These are phyloP conservation scores for Saguinus oedipus DNA, from an alignment of 2,797 vertebrate species.

Conservation along the genomic window DNA sequence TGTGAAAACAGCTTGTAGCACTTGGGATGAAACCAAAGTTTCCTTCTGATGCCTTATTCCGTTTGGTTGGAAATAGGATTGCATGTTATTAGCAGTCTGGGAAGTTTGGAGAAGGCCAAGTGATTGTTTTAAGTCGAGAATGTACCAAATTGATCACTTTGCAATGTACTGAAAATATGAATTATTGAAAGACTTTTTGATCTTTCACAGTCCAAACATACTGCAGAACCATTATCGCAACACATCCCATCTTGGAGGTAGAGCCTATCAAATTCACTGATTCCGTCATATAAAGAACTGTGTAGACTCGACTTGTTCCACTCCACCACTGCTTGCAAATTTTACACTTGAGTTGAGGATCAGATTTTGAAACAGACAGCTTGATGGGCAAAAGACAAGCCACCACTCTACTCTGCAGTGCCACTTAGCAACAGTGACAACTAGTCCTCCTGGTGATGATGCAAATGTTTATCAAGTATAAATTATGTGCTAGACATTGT, in stretches of 20 bases:
- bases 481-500: not conserved
- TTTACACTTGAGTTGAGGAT: not conserved
- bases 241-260: not conserved
- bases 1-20: not conserved
- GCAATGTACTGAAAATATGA: not conserved
- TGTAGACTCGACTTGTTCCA: not conserved
- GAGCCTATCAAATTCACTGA: not conserved
- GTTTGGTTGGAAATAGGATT: not conserved
- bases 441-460: not conserved
- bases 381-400: not conserved
- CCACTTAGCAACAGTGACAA: not conserved
- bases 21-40: not conserved
- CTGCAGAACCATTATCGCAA: not conserved
- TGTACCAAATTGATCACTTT: conserved; percentile 4
- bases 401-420: not conserved
- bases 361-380: not conserved
- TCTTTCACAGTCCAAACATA: not conserved
- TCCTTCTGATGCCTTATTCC: not conserved
- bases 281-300: not conserved
- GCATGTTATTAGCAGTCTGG: not conserved
- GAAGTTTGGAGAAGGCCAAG: not conserved
- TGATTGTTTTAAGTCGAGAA: conserved; percentile 7
- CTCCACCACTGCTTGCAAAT: not conserved
- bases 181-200: not conserved
- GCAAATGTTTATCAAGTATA: not conserved